Conservation (phyloP, 1,140 invertebrate genomes). For the Cydia fagiglandana region DNA sequence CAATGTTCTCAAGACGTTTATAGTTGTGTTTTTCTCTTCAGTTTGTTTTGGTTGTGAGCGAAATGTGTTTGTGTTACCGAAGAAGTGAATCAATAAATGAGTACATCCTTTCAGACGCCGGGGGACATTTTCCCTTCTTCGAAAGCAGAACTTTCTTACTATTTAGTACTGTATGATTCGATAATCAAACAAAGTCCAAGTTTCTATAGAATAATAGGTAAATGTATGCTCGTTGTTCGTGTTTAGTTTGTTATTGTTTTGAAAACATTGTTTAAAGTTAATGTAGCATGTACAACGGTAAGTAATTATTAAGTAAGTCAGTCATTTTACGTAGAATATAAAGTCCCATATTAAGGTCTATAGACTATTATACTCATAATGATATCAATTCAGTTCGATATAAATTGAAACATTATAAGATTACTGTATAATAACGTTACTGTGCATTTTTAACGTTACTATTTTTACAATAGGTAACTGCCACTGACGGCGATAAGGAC, state of each 20-base stretch:
- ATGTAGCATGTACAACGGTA: neutral
- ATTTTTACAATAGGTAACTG: conserved; percentile 86
- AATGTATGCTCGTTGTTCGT: conserved; percentile 19
- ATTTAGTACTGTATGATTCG: conserved; percentile 36
- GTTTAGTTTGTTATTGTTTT: neutral
- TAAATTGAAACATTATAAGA: neutral
- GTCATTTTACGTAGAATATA: neutral
- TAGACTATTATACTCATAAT: neutral
- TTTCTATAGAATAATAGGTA: conserved; percentile 34
- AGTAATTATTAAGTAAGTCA: neutral
- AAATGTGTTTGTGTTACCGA: conserved; percentile 27
- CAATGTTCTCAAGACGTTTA: neutral
- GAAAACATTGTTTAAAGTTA: conserved; percentile 14
- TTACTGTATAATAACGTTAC: neutral
- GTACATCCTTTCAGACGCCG: conserved; percentile 24
- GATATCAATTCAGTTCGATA: neutral
- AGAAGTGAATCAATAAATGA: conserved; percentile 29
- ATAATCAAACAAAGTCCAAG: conserved; percentile 51
- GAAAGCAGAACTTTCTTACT: conserved; percentile 26
- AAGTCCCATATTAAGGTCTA: neutral
- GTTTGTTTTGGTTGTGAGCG: conserved; percentile 28
- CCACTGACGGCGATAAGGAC: conserved; percentile 97
- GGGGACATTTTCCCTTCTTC: conserved; percentile 29
- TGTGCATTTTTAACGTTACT: neutral
- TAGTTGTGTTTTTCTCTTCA: conserved; percentile 13